phyloP scores from a whole-genome alignment of 2,888 invertebrate species.

The Epinotia nisella region DNA sequence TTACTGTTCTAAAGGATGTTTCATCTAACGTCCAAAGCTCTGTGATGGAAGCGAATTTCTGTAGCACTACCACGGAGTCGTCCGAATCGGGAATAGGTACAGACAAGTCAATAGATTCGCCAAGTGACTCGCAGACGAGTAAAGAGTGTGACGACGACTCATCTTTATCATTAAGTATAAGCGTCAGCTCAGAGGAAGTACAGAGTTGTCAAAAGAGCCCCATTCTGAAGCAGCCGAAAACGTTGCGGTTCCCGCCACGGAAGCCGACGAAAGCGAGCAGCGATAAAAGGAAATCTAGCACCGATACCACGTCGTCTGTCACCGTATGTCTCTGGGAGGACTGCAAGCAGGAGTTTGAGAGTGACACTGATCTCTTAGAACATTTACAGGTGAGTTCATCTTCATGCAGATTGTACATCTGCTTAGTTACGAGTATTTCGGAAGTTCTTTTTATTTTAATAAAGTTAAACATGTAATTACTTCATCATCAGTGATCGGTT shows the following conservation, averaged over 20 bases:
- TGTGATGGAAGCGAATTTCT: conserved; percentile 78
- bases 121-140: conserved; percentile 77
- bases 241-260: conserved; percentile 90
- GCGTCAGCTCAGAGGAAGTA: conserved; percentile 72
- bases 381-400: conserved; percentile 89
- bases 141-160: conserved; percentile 82
- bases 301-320: conserved; percentile 78
- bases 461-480: too few species aligned
- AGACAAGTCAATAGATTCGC: conserved; percentile 80
- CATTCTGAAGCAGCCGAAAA: conserved; percentile 92
- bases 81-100: conserved; percentile 80
- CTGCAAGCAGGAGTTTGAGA: conserved; percentile 91
- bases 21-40: conserved; percentile 76
- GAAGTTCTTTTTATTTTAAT: neutral
- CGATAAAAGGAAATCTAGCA: conserved; percentile 69
- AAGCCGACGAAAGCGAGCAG: conserved; percentile 69
- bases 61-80: conserved; percentile 74
- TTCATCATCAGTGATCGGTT: too few species aligned
- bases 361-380: conserved; percentile 92
- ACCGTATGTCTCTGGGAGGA: conserved; percentile 92
- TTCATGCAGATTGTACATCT: too few species aligned
- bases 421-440: too few species aligned
- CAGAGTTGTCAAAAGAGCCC: conserved; percentile 87
- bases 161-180: conserved; percentile 74
- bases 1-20: conserved; percentile 78